Base-by-base conservation (phyloP, 1,140 invertebrate species). In the Papilio xuthus region DNA sequence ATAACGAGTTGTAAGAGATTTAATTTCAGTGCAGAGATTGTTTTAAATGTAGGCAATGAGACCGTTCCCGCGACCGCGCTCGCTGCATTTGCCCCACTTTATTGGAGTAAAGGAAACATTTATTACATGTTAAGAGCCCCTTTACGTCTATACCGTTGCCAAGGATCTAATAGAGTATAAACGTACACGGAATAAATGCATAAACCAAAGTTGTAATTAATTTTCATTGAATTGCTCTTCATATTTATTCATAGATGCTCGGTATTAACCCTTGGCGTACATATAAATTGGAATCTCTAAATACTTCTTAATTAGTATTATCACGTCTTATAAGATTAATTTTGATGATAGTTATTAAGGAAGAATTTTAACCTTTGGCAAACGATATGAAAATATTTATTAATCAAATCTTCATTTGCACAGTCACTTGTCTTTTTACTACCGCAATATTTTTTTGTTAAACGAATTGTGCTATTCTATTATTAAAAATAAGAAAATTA, bases 101-200 rank as follows among this genome's bases (percentile, higher is more conserved):
- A 89, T 89, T 85, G 85, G 79, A 88, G 85, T 87, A 87, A 89
- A 86, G 86, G 86, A 89, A 91, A 88, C 89, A 90, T 92, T 91
- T 90, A 92, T 92, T 88, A 93, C 88, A 89, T 89, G 89, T 87
- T 89, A 93, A 92, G 86, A 88, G 84, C 85, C 87, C 83, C 88
- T 86, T 92, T 90, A 91, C 84, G 89, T 89, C 88, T 89, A 86
- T 89, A 88, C 85, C 74, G 81, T 80, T 93, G 90, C 87, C 88
- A 91, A 89, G 84, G 79, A 86, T 85, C 81, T 89, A 86, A 89
- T 87, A 88, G 84, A 84, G 85, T 82, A 84, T 82, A 86, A 88
- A 85, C 85, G 80, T 82, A 84, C 79, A 74, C 81, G 79, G 67
- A 85, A 82, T 81, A 79, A 83, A 71, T 76, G 77, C 77, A 79